These are phyloP conservation scores for Chondrilla cf. caribensis DNA, from an alignment of 37 sponge, comb jelly and placozoan genomes.

Conservation along the genomic window DNA sequence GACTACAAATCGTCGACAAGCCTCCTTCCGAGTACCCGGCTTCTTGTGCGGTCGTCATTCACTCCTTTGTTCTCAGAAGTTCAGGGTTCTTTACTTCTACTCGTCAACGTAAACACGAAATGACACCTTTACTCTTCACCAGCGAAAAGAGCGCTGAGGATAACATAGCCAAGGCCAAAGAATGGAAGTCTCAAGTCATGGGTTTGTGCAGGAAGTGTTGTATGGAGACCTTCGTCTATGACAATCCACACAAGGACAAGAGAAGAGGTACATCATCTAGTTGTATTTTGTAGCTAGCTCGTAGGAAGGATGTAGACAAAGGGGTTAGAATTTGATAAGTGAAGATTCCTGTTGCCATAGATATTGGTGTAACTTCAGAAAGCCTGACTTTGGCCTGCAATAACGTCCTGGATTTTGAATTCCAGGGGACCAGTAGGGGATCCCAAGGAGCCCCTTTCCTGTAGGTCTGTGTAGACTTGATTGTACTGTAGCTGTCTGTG, in stretches of 20 bases:
- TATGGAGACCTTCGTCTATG: slow-evolving; percentile 7
- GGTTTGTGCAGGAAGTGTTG: neutral
- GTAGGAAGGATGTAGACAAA: neutral
- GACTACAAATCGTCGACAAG: slow-evolving; percentile 22
- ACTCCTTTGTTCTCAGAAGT: slow-evolving; percentile 29
- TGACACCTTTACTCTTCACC: neutral
- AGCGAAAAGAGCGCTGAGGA: neutral
- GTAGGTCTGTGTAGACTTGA: too few species aligned
- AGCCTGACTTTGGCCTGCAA: too few species aligned
- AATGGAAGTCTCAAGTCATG: slow-evolving; percentile 54
- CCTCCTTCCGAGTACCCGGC: slow-evolving; percentile 20
- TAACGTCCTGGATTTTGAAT: too few species aligned
- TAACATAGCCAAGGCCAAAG: slow-evolving; percentile 32
- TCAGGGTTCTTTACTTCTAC: too few species aligned
- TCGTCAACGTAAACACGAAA: neutral
- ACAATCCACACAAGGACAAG: neutral
- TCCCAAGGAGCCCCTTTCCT: too few species aligned
- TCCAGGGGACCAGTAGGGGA: too few species aligned
- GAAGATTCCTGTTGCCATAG: neutral
- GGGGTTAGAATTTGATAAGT: too few species aligned
- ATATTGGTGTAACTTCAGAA: too few species aligned
- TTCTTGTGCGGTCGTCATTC: slow-evolving; percentile 34
- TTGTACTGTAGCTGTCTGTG: too few species aligned
- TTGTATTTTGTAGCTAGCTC: neutral
- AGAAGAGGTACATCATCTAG: slow-evolving; percentile 4